Percentiles rank a stretch among this genome's conserved stretches.
Evolutionary conservation across 2,113 vertebrate genomes (phyloP).

Genomic region (Mobula hypostoma): DNA sequence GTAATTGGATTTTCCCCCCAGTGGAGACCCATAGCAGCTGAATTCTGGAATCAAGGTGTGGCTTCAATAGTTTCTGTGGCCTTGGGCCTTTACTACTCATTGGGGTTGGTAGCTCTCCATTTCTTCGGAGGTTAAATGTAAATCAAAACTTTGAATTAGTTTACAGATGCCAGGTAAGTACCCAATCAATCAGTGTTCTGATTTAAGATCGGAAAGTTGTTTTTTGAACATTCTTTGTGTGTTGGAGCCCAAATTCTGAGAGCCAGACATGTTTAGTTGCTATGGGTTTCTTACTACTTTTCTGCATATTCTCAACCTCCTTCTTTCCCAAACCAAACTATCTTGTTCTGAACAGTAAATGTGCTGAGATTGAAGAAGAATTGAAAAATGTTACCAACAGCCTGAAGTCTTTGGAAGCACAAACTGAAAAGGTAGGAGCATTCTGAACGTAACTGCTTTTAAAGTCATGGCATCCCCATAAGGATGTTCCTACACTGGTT

Average conservation of each 20-base stretch:
- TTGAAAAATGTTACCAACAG: conserved; percentile 99
- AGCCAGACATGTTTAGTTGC: conserved; percentile 9
- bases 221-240: not conserved
- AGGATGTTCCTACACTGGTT: not conserved
- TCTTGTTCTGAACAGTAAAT: conserved; percentile 75
- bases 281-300: conserved; percentile 44
- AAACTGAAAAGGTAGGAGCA: conserved; percentile 87
- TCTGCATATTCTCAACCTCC: conserved; percentile 48
- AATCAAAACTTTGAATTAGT: conserved; percentile 7
- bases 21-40: conserved; percentile 37
- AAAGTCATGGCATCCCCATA: conserved; percentile 23
- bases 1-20: conserved; percentile 23
- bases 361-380: conserved; percentile 96
- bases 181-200: not conserved
- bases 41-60: conserved; percentile 20
- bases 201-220: not conserved
- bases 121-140: not conserved
- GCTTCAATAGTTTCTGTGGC: conserved; percentile 29
- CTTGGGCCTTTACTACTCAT: conserved; percentile 7
- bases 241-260: conserved; percentile 23
- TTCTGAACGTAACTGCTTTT: not conserved
- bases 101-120: not conserved
- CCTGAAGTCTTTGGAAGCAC: conserved; percentile 96
- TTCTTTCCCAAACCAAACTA: conserved; percentile 44
- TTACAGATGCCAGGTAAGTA: not conserved